Evolutionary conservation across 23 tunicate species (phyloP), one percentile per base, ranked within the genome.

Genomic region (Trididemnum clinides): DNA sequence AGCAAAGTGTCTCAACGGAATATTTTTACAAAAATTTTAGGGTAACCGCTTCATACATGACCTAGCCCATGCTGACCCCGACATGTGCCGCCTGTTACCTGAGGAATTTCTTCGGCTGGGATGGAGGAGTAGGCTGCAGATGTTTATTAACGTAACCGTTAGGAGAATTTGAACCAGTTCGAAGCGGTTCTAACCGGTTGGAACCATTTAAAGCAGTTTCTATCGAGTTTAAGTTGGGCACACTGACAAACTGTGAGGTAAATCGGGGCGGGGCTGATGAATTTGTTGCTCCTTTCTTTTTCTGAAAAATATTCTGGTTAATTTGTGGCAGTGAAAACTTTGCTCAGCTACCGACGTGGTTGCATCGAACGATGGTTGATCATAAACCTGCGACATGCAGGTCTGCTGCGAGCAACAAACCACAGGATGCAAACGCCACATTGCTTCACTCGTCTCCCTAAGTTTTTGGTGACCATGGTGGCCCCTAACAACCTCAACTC

Each of bases 171-270:
- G 97, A 87, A 69, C 88, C 91, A 34, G 91, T 38, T 54, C 85
- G 72, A 38, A 92, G 77, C 64, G 97, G 97, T 66, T 86, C 97
- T 31, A 92, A 77, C 86, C 97, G 88, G 85, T 92, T 92, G 33
- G 97, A 78, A 74, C 88, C 87, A 64, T 79, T 82, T 77, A 92
- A 36, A 18, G 97, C 97, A 0, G 97, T 31, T 59, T 92, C 97
- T 33, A 92, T 87, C 7, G 97, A 81, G 83, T 77, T 92, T 33
- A 92, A 50, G 44, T 92, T 92, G 27, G 97, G 97, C 51, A 92
- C 97, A 72, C 90, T 92, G 33, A 92, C 97, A 81, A 86, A 90
- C 51, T 86, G 91, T 10, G 87, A 82, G 1, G 96, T 23, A 39
- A 92, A 92, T 33, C 97, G 64, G 5, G 87, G 84, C 21, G 97